These are phyloP conservation scores for Dioctria rufipes DNA, from an alignment of 2,888 invertebrate species.

Conservation along the genomic window DNA sequence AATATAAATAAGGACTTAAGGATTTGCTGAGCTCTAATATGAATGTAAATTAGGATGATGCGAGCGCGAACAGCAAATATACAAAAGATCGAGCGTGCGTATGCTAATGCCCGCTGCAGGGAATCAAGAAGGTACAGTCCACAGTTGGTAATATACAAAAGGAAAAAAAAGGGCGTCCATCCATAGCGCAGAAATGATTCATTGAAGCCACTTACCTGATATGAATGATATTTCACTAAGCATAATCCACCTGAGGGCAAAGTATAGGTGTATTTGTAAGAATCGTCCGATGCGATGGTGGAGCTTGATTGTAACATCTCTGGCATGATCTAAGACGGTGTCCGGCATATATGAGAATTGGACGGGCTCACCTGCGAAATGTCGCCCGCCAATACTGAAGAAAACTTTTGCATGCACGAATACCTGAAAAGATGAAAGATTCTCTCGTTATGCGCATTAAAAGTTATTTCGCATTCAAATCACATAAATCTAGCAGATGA, in stretches of 20 bases:
- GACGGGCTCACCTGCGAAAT: constrained; percentile 81
- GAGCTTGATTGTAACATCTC: constrained; percentile 86
- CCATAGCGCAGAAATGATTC: background rate
- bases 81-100: constrained; percentile 16
- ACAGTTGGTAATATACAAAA: background rate
- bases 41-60: constrained; percentile 56
- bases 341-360: constrained; percentile 85
- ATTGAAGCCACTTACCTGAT: constrained; percentile 75
- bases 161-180: background rate
- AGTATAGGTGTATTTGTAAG: constrained; percentile 83
- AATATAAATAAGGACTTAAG: constrained; percentile 57
- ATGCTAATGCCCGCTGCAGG: constrained; percentile 7
- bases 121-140: constrained; percentile 3
- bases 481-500: constrained; percentile 1
- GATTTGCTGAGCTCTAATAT: constrained; percentile 53
- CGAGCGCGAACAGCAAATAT: constrained; percentile 6
- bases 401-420: constrained; percentile 84
- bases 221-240: constrained; percentile 88
- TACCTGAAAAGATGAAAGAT: constrained; percentile 73
- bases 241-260: constrained; percentile 87
- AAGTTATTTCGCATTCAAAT: constrained; percentile 18
- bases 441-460: too few species aligned
- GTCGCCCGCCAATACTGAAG: constrained; percentile 82
- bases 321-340: constrained; percentile 81
- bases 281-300: constrained; percentile 83